A percentile compares a stretch with the other conserved stretches of the same genome.
These are phyloP conservation scores for Drosophila triauraria DNA, from an alignment of 1,140 invertebrate genomes.

Conservation along the genomic window DNA sequence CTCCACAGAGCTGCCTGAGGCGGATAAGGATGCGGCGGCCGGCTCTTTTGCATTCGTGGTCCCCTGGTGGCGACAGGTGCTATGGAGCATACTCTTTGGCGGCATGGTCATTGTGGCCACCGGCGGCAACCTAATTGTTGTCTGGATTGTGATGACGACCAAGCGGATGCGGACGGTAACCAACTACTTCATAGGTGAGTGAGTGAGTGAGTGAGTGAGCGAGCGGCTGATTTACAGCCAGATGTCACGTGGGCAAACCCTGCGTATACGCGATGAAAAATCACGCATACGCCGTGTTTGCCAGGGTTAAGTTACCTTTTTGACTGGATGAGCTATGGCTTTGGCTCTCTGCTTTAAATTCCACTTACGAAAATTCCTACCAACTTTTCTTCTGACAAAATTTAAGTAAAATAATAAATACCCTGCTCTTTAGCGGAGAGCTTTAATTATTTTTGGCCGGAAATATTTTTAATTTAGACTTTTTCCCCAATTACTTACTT, in stretches of 20 bases:
- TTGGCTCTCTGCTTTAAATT: background rate
- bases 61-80: conserved; percentile 93
- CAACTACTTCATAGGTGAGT: conserved; percentile 95
- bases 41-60: conserved; percentile 88
- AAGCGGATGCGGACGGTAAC: conserved; percentile 98
- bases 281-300: conserved; percentile 43
- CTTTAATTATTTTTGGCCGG: conserved; percentile 2
- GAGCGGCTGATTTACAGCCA: background rate
- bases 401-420: background rate
- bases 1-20: conserved; percentile 47
- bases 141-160: conserved; percentile 97
- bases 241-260: conserved; percentile 12
- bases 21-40: conserved; percentile 46
- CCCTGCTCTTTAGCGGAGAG: background rate
- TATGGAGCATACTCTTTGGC: conserved; percentile 94
- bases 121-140: conserved; percentile 96
- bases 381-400: no score
- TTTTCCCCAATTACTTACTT: conserved; percentile 6
- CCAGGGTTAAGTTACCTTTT: conserved; percentile 6
- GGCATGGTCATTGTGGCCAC: conserved; percentile 96
- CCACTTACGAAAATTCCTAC: background rate
- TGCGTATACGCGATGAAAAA: conserved; percentile 53
- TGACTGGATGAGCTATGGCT: background rate
- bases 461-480: conserved; percentile 7
- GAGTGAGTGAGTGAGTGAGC: background rate